These are phyloP conservation scores for Aurelia sp. DNA, from an alignment of 30 jellyfish, hydroid and myxozoan species.

Conservation along the genomic window DNA sequence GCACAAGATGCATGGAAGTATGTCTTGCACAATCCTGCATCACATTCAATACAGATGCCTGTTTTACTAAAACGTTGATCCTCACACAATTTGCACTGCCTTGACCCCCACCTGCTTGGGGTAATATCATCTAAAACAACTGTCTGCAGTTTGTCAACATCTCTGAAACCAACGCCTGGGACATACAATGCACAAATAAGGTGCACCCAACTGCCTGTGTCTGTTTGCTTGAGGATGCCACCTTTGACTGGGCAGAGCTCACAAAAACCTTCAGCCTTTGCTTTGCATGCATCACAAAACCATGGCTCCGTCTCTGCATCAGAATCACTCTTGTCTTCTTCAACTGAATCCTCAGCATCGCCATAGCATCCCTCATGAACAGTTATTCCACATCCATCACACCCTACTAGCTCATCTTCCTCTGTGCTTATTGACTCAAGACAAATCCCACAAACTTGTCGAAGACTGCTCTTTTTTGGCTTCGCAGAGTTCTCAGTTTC, in stretches of 20 bases:
- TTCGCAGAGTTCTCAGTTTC: not conserved
- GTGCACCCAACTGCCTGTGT: conserved; percentile 95
- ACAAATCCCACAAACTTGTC: conserved; percentile 86
- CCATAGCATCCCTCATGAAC: conserved; percentile 99
- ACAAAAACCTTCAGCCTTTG: conserved; percentile 73
- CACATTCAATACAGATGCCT: conserved; percentile 94
- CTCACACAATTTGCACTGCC: conserved; percentile 82
- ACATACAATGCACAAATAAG: conserved; percentile 94
- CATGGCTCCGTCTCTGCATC: conserved; percentile 95
- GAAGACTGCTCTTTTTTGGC: conserved; percentile 27
- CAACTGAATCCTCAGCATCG: conserved; percentile 59
- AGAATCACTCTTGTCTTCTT: conserved; percentile 80
- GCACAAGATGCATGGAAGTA: conserved; percentile 96
- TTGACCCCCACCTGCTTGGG: conserved; percentile 84
- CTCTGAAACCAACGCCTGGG: conserved; percentile 93
- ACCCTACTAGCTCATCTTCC: conserved; percentile 91
- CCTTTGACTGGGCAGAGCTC: conserved; percentile 96
- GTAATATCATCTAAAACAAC: conserved; percentile 88
- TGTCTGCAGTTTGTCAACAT: conserved; percentile 81
- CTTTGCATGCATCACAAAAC: conserved; percentile 98
- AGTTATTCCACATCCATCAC: conserved; percentile 92
- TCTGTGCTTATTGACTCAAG: conserved; percentile 84
- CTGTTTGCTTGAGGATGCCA: conserved; percentile 89
- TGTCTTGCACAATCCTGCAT: conserved; percentile 94
- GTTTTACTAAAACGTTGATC: conserved; percentile 89